Evolutionary conservation across 2,113 vertebrate species (phyloP).

Genomic region (Anarrhichthys ocellatus): DNA sequence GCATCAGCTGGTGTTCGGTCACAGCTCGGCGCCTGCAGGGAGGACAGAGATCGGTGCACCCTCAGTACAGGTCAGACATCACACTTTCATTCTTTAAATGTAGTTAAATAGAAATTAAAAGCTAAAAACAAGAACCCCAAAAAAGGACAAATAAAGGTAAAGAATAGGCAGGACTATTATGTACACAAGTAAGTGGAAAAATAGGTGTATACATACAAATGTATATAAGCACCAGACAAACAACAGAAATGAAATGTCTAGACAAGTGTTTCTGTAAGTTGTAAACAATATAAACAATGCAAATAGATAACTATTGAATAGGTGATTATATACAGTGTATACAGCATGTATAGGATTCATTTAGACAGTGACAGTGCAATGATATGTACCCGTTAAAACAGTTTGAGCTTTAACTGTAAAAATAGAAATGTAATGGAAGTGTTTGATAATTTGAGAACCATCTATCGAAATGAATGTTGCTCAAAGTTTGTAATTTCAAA

Average conservation of each 20-base stretch:
- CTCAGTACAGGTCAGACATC: background rate
- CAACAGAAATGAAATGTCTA: background rate
- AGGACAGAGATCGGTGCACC: background rate
- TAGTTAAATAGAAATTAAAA: no score
- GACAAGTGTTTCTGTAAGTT: background rate
- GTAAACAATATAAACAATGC: background rate
- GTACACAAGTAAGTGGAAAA: no score
- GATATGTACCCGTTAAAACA: no score
- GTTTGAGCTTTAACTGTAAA: no score
- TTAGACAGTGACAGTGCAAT: background rate
- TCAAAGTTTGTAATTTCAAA: background rate
- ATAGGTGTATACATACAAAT: background rate
- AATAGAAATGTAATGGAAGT: no score
- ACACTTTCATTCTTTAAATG: background rate
- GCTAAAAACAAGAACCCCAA: no score
- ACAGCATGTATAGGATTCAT: background rate
- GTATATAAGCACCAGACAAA: background rate
- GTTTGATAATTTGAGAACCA: background rate
- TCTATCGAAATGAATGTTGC: background rate
- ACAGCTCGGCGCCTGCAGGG: conserved; percentile 82
- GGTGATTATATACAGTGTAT: background rate
- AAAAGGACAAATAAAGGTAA: no score
- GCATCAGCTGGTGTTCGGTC: conserved; percentile 86
- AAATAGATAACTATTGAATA: background rate
- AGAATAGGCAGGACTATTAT: no score